Base-by-base conservation (phyloP, 2,797 vertebrate genomes). In the Orientallactaga sibirica region DNA sequence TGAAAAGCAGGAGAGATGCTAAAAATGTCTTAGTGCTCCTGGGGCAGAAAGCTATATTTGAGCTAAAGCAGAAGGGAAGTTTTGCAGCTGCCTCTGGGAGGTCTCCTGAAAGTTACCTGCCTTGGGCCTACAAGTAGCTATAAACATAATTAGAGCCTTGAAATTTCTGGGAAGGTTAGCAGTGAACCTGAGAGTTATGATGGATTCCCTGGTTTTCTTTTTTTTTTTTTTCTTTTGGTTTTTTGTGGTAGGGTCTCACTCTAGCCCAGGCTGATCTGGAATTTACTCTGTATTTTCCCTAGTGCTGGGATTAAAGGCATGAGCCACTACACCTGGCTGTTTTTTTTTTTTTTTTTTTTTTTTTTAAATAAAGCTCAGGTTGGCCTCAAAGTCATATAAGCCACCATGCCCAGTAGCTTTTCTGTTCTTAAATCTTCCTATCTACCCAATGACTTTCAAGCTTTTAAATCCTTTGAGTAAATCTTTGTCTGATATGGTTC, bases 21-120 rank as follows among this genome's bases (percentile, higher is more conserved):
- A 62, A 90, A 85, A 75, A 25, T 29, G 62, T 75, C 82, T 68
- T 61, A 37, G 27, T 90, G 37, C 74, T 87, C 58, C 41, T 87
- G n/a, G 70, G 55, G 74, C 12, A 43, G 75, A 43, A 19, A 15
- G 20, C 71, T 78, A 37, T 22, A 22, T 5, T 1, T 73, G 79
- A 92, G 64, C 67, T 77, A 92, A 6, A 48, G 29, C 11, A 52
- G 16, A 74, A 48, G 25, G 55, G 16, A 93, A 87, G 62, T 88
- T 92, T 78, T 87, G 67, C 41, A 84, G 79, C 0, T 22, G 10
- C 5, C 7, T 94, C 75, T 74, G 67, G 90, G n/a, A 80, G 83
- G 22, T 83, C 18, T 74, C 41, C 43, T 12, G 11, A 18, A 87
- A 82, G 83, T 58, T 48, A n/a, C 76, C 48, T 66, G 3, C 20